A percentile compares a stretch with the other conserved stretches of the same genome.
Evolutionary conservation across 2,888 invertebrate genomes (phyloP).

Genomic region (Oscheius sp.): DNA sequence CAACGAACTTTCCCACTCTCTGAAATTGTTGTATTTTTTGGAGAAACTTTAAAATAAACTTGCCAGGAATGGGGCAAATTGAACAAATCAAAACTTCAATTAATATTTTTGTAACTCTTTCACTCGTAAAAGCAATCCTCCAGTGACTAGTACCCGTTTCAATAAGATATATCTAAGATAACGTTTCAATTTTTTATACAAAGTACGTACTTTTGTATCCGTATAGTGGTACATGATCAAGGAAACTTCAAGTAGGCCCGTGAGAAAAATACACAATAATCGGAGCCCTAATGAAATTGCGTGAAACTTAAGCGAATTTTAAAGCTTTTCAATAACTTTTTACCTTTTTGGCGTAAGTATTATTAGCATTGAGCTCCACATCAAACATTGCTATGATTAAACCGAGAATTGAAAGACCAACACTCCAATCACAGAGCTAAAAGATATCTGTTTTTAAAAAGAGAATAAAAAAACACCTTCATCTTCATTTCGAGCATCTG

Average conservation of each 20-base stretch:
- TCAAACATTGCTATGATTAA: constrained; percentile 60
- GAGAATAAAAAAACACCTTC: constrained; percentile 19
- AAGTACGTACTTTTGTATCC: constrained; percentile 89
- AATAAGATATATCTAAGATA: constrained; percentile 95
- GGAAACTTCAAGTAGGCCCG: constrained; percentile 97
- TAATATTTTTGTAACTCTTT: constrained; percentile 79
- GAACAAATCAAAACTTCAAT: constrained; percentile 94
- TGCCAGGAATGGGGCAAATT: constrained; percentile 76
- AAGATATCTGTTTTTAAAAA: constrained; percentile 7
- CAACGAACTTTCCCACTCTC: constrained; percentile 47
- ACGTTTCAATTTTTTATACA: background rate
- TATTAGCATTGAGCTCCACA: constrained; percentile 55
- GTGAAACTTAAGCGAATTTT: constrained; percentile 30
- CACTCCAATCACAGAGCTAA: constrained; percentile 56
- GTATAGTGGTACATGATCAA: constrained; percentile 99
- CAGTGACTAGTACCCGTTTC: constrained; percentile 99
- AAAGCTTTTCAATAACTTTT: background rate
- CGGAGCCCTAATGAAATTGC: constrained; percentile 45
- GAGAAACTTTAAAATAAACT: background rate
- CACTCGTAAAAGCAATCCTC: constrained; percentile 99
- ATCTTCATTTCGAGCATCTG: constrained; percentile 46
- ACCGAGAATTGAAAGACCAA: constrained; percentile 54
- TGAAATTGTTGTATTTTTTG: background rate
- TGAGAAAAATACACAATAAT: constrained; percentile 78
- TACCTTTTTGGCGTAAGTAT: constrained; percentile 11